Conservation (phyloP, 2,113 vertebrate species). For the Periophthalmus modestus region DNA sequence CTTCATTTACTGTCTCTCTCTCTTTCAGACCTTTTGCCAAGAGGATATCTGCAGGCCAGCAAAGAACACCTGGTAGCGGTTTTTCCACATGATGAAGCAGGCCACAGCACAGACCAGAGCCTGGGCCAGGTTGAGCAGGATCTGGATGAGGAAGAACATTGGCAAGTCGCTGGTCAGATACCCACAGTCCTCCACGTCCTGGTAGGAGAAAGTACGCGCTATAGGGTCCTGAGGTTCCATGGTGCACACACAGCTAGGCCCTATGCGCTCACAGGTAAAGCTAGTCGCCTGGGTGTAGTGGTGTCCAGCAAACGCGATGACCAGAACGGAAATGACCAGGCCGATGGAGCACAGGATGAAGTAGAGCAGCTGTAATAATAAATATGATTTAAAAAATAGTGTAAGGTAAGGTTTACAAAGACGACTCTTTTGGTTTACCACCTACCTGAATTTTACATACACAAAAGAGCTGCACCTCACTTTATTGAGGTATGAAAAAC, state of each 20-base stretch:
- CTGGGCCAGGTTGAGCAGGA: slow-evolving; percentile 84
- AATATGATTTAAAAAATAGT: slow-evolving; percentile 1
- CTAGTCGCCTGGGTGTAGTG: slow-evolving; percentile 80
- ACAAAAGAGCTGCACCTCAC: too few relatives aligned
- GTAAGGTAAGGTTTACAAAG: not conserved
- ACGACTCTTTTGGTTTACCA: too few relatives aligned
- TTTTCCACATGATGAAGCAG: slow-evolving; percentile 95
- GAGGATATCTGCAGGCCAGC: slow-evolving; percentile 78
- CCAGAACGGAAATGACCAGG: slow-evolving; percentile 85
- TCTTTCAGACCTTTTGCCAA: slow-evolving; percentile 80
- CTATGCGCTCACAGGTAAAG: slow-evolving; percentile 73
- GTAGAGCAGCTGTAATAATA: slow-evolving; percentile 83
- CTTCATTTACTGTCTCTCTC: slow-evolving; percentile 10
- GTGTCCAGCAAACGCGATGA: slow-evolving; percentile 84
- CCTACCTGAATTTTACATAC: too few relatives aligned
- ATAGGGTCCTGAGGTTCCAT: slow-evolving; percentile 83
- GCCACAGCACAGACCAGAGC: slow-evolving; percentile 83
- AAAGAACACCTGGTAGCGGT: slow-evolving; percentile 95
- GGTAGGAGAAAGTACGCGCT: slow-evolving; percentile 85
- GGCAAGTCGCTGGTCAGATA: slow-evolving; percentile 78
- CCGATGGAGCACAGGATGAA: slow-evolving; percentile 87
- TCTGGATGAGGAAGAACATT: slow-evolving; percentile 88
- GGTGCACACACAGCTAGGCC: slow-evolving; percentile 80
- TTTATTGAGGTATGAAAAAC: too few relatives aligned
- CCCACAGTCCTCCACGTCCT: slow-evolving; percentile 78